Conservation (phyloP, 2,888 invertebrate species). For the Dynastes maya region DNA sequence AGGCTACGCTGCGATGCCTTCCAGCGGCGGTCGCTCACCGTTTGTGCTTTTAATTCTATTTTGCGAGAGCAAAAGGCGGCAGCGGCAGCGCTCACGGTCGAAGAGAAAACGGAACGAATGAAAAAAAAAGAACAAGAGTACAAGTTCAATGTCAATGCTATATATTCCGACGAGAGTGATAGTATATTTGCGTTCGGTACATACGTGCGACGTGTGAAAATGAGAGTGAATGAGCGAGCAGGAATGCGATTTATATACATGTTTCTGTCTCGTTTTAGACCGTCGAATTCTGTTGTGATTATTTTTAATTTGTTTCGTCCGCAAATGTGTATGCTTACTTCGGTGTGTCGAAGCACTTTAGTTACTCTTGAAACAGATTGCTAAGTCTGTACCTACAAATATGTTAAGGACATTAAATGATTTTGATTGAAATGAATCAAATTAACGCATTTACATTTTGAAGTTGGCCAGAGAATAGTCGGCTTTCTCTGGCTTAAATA, state of each 20-base stretch:
- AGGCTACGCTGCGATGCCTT: neutral
- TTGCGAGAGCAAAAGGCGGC: neutral
- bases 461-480: no score
- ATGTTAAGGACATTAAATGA: no score
- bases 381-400: no score
- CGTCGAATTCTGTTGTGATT: neutral
- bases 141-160: constrained; percentile 19
- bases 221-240: neutral
- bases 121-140: neutral
- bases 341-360: no score
- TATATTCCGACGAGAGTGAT: neutral
- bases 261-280: neutral
- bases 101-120: constrained; percentile 1
- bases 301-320: constrained; percentile 12
- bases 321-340: neutral
- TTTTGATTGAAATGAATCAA: no score
- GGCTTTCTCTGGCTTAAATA: no score
- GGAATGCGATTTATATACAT: neutral
- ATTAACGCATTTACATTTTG: no score
- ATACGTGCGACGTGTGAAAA: neutral
- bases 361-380: no score
- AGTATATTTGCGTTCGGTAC: neutral
- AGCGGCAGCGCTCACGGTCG: neutral
- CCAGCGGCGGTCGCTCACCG: neutral
- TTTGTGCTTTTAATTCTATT: constrained; percentile 5